phyloP scores from a whole-genome alignment of 2,797 vertebrate species.

The Malacoraja senta region DNA sequence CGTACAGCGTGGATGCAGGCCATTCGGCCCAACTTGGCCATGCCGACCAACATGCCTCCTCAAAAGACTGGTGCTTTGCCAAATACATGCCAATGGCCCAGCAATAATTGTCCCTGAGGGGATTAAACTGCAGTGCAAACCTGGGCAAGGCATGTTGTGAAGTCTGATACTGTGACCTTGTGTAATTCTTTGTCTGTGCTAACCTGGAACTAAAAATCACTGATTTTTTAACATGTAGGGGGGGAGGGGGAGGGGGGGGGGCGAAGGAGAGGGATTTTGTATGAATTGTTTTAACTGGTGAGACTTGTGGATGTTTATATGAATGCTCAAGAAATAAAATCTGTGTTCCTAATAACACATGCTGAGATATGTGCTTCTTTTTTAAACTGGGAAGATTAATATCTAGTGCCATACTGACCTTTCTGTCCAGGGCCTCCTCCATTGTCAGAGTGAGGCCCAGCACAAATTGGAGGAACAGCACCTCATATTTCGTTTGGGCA shows the following conservation, averaged over 20 bases:
- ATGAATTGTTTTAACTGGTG: background rate
- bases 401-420: background rate
- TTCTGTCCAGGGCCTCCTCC: too few relatives aligned
- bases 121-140: background rate
- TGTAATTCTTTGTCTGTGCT: background rate
- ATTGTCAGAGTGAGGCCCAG: too few relatives aligned
- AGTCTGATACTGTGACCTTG: background rate
- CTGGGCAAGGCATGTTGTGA: background rate
- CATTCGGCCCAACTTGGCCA: too few relatives aligned
- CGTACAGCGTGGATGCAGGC: too few relatives aligned
- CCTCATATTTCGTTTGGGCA: too few relatives aligned
- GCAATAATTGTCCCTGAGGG: too few relatives aligned
- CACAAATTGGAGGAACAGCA: too few relatives aligned
- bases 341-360: background rate
- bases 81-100: too few relatives aligned
- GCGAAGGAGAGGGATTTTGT: background rate
- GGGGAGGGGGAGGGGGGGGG: too few relatives aligned
- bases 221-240: background rate
- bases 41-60: too few relatives aligned
- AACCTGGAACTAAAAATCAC: background rate
- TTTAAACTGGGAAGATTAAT: background rate
- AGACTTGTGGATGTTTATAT: background rate
- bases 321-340: background rate
- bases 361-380: background rate
- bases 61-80: too few relatives aligned